Evolutionary conservation across 2,113 vertebrate species (phyloP), one percentile per base, ranked within the genome.

Genomic region (Brachypteracias leptosomus): DNA sequence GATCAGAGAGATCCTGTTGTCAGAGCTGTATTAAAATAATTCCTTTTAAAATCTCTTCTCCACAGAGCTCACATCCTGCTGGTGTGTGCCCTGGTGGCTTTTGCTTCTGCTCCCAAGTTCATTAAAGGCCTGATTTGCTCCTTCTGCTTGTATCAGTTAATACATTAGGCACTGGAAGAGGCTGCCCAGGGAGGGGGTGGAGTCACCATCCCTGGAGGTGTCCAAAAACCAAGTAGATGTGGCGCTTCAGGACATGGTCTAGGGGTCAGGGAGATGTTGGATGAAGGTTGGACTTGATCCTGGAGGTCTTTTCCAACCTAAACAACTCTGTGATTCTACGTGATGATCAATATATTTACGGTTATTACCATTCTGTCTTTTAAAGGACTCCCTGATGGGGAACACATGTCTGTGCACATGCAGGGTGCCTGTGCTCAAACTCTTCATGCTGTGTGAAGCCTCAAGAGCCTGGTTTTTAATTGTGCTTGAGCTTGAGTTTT

Each of bases 391-490:
- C 29, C 49, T 13, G 40, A 6, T 21, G 76, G 61, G 52, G 83
- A 70, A 19, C 0, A 1, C 0, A 0, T 0, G 6, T 17, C 42
- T n/a, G 2, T 31, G 61, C 52, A 26, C 0, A 1, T 3, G 2
- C 18, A 13, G 54, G 29, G 11, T 78, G 59, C 57, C 40, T 4
- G 29, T 24, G 28, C 59, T 70, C 0, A 17, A 82, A 44, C 70
- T 58, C 19, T 72, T n/a, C 0, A 0, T 67, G 67, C 71, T 83
- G 16, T 3, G 10, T 0, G 0, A 38, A 94, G 31, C 62, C 22
- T 63, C 2, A 2, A 40, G 21, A 86, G 20, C n/a, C 18, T 36
- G 24, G 1, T 20, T 88, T 82, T 68, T 10, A 49, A 3, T 62
- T 88, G 63, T 73, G 2, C 17, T 70, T 14, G 46, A 80, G 63